phyloP scores from a whole-genome alignment of 2,113 vertebrate genomes.

The Stigmatopora nigra region DNA sequence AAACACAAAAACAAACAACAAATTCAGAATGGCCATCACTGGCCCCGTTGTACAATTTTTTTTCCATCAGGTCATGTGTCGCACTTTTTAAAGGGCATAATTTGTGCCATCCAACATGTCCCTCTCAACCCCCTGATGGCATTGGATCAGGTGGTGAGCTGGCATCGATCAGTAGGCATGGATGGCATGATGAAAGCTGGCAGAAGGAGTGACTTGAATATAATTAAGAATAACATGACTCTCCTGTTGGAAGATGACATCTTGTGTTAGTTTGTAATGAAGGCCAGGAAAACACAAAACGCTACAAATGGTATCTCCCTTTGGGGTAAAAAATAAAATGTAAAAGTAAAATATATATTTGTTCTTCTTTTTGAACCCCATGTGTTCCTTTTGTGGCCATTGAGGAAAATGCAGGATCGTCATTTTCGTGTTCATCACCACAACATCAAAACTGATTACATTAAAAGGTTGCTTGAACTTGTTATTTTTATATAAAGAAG shows the following conservation, averaged over 20 bases:
- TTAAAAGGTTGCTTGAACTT: conserved; percentile 11
- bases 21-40: conserved; percentile 64
- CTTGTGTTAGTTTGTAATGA: conserved; percentile 54
- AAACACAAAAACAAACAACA: conserved; percentile 69
- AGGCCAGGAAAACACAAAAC: conserved; percentile 10
- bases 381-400: conserved; percentile 38
- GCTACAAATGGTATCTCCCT: conserved; percentile 3
- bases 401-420: conserved; percentile 57
- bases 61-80: conserved; percentile 64
- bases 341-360: no score
- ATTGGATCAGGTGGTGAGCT: conserved; percentile 33
- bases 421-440: conserved; percentile 5
- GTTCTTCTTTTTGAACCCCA: neutral
- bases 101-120: conserved; percentile 33
- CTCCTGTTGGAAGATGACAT: conserved; percentile 66
- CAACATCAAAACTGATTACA: neutral
- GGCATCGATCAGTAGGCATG: conserved; percentile 28
- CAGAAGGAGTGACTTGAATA: conserved; percentile 35
- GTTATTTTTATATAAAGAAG: conserved; percentile 47
- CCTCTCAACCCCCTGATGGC: conserved; percentile 33
- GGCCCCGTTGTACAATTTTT: conserved; percentile 55
- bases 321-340: conserved; percentile 7
- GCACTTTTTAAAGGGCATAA: conserved; percentile 35
- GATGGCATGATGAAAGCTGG: conserved; percentile 35
- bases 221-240: conserved; percentile 29